These are phyloP conservation scores for Gulo gulo DNA, from an alignment of 2,113 vertebrate genomes.

Conservation along the genomic window DNA sequence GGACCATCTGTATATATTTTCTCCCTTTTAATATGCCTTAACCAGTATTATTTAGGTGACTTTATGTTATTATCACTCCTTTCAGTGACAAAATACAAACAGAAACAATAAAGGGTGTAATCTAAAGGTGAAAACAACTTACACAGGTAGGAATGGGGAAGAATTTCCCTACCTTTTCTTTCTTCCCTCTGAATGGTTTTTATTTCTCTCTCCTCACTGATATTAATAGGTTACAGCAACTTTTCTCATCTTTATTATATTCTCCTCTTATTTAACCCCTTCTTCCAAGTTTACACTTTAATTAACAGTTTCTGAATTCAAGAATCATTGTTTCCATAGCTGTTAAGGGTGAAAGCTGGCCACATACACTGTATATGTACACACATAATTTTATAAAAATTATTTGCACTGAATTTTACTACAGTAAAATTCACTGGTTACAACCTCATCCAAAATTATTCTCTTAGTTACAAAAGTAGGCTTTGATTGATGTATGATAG, in stretches of 20 bases:
- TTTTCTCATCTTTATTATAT: neutral
- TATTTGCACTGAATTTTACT: conserved; percentile 18
- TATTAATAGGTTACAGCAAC: neutral
- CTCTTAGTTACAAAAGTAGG: neutral
- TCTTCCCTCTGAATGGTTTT: neutral
- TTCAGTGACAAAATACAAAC: conserved; percentile 33
- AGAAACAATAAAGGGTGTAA: neutral
- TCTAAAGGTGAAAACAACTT: conserved; percentile 40
- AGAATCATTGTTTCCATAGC: neutral
- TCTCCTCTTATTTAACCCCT: neutral
- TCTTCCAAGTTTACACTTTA: neutral
- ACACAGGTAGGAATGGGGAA: neutral
- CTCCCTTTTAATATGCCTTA: neutral
- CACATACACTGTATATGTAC: neutral
- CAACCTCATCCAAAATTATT: conserved; percentile 22
- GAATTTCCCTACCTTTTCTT: neutral
- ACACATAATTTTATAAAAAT: neutral
- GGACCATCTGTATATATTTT: neutral
- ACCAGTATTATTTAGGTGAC: neutral
- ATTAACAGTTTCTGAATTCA: neutral
- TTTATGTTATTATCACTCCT: neutral
- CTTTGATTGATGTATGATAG: neutral
- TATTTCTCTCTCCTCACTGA: neutral
- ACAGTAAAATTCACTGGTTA: neutral
- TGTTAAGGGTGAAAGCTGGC: neutral